Base-by-base conservation (phyloP, 2,797 vertebrate genomes). In the Catostomus latipinnis region DNA sequence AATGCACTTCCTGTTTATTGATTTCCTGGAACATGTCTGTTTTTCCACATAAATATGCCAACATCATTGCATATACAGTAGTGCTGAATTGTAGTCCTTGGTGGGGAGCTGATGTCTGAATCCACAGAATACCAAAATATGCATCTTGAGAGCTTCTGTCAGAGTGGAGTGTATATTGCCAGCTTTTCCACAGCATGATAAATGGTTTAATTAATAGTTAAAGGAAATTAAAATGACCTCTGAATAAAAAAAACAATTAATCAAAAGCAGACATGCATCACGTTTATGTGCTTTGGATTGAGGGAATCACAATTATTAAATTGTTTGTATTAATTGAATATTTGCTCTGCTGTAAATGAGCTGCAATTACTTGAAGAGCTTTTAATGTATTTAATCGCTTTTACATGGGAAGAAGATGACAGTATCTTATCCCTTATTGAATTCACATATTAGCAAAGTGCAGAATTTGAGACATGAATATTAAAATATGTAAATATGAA, bases 151-250 rank as follows among this genome's bases (percentile, higher is more conserved):
- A 82, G 76, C 57, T 73, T 80, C 80, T 56, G 52, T 81, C 48
- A 70, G 18, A 62, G 48, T 18, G 11, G 61, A 68, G 52, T 83
- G 86, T 78, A 75, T 74, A 70, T 80, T 50, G 49, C 61, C 67
- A 18, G 53, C 16, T 58, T 66, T 78, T 80, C 53, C 8, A 9
- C 22, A 58, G 58, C 85, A 83, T 82, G 69, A 66, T 72, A 80
- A 66, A 73, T 50, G 69, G 80, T 54, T 83, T 91, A 92, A 92
- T 92, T 88, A 92, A 92, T 90, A 90, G 88, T 91, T 91, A 91
- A 92, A 88, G 87, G 76, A 87, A 91, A 91, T 93, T 88, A 88
- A 90, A 93, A 92, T 92, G 90, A 92, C 91, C 91, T 91, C 88
- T 82, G 88, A 91, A 93, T 90, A 88, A 83, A 90, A 34, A 92